Base-by-base conservation (phyloP, 2,888 invertebrate species). In the Callyntrura sp. region DNA sequence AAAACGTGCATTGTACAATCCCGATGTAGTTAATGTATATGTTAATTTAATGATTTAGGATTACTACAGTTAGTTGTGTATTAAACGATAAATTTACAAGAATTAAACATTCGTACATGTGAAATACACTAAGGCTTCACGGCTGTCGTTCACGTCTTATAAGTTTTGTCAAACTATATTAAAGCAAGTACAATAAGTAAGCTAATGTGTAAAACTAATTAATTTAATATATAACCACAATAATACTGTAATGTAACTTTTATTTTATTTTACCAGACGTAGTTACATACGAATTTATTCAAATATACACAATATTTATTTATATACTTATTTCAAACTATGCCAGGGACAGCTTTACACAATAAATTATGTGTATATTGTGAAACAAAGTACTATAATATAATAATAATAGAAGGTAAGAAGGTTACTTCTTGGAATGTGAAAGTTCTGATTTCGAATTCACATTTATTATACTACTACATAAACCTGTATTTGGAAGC, bases 1-100 rank as follows among this genome's bases (percentile, higher is more conserved):
- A 45, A n/a, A 57, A 73, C 25, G 84, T 57, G 84, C 84, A 73
- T 73, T 85, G 84, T 85, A 85, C 84, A 85, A 85, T 85, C 70
- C 43, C 20, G 6, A 48, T 45, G 65, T 82, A 81, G 35, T 60
- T 35, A 43, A 20, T 82, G 23, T 65, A 23, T 76, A 76, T 76
- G 62, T 25, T 65, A 11, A 65, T 25, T 2, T 12, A 20, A 60
- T 60, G n/a, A 65, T 28, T 2, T 35, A 35, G 35, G 35, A 35
- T 4, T 35, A 35, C 35, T 4, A 35, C 35, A 35, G 6, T 6
- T n/a, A n/a, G n/a, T n/a, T n/a, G n/a, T 35, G 35, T 35, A 35
- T 4, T 35, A 25, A 68, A 43, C 6, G 14, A 17, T 35, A 43
- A 23, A 11, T 62, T 23, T 62, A 23, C 12, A 43, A 35, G 35